A percentile compares a stretch with the other conserved stretches of the same genome.
Evolutionary conservation across 2,888 invertebrate species (phyloP).

Genomic region (Scaptomyza polygonia): DNA sequence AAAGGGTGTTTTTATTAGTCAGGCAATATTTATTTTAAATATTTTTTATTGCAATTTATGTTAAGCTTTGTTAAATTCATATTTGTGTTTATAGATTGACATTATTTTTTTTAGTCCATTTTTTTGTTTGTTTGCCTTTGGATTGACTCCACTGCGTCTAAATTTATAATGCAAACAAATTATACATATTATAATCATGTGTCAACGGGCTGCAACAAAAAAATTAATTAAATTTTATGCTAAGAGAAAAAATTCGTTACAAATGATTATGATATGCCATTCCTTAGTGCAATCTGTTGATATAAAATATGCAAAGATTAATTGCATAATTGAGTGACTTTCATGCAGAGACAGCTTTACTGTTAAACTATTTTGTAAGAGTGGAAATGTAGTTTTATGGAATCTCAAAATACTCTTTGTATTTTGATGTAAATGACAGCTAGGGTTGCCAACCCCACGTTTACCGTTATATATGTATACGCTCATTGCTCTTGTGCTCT

Average conservation of each 20-base stretch:
- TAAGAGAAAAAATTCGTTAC: constrained; percentile 5
- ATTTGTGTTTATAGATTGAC: constrained; percentile 49
- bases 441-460: constrained; percentile 19
- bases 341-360: constrained; percentile 9
- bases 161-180: constrained; percentile 74
- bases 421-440: constrained; percentile 2
- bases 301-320: constrained; percentile 29
- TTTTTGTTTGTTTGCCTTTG: constrained; percentile 19
- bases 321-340: constrained; percentile 35
- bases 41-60: not conserved
- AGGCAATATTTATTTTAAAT: not conserved
- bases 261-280: not conserved
- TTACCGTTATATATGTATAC: constrained; percentile 25
- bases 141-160: constrained; percentile 50
- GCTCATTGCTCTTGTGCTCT: not conserved
- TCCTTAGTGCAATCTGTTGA: constrained; percentile 11
- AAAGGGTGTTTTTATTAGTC: constrained; percentile 1
- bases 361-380: not conserved
- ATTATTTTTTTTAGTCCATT: constrained; percentile 26
- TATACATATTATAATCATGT: constrained; percentile 52
- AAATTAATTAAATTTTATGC: constrained; percentile 23
- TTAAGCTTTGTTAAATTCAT: constrained; percentile 38
- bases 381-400: too few relatives aligned
- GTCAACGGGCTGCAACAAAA: constrained; percentile 27
- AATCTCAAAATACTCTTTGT: too few relatives aligned